Base-by-base conservation (phyloP, 2,113 vertebrate genomes). In the Balaenoptera acutorostrata region DNA sequence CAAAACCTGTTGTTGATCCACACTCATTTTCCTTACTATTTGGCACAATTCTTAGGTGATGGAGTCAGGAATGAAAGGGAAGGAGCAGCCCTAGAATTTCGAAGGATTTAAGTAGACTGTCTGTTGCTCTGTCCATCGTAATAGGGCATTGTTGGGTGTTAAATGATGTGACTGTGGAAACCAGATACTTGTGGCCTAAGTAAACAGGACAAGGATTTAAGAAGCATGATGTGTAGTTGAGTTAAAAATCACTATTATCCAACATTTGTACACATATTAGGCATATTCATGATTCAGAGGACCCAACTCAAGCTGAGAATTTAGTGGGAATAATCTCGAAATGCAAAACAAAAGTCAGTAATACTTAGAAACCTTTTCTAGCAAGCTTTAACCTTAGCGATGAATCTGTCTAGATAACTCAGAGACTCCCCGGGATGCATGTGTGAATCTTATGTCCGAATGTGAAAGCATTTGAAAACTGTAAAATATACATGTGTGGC, bases 121-220 rank as follows among this genome's bases (percentile, higher is more conserved):
- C 11, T 68, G 21, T 63, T 82, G 20, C 8, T 92, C 46, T 91
- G 11, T 64, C 52, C 5, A 59, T 93, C 15, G 55, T 49, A 25
- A 77, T 8, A 88, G 23, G 23, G 10, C 15, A 57, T 29, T 72
- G 49, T 59, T 90, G 41, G 23, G 2, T 93, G n/a, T 88, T 95
- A 88, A 66, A 85, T 86, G 93, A 74, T 27, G 41, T 93, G 66
- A 94, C 88, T 75, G 11, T 91, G 64, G 44, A 93, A 97, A 90
- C 15, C 25, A 93, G 15, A 52, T 88, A 71, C 64, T 69, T 52
- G 36, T 61, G 55, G 0, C 74, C 93, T 72, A 64, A 84, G 72
- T 64, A 93, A 88, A 87, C 31, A 75, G 29, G 18, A 61, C 25
- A 61, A 14, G 23, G 18, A 78, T 82, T 88, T 78, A 86, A 92